These are phyloP conservation scores for Protaetia brevitarsis DNA, from an alignment of 1,140 invertebrate genomes.

Conservation along the genomic window DNA sequence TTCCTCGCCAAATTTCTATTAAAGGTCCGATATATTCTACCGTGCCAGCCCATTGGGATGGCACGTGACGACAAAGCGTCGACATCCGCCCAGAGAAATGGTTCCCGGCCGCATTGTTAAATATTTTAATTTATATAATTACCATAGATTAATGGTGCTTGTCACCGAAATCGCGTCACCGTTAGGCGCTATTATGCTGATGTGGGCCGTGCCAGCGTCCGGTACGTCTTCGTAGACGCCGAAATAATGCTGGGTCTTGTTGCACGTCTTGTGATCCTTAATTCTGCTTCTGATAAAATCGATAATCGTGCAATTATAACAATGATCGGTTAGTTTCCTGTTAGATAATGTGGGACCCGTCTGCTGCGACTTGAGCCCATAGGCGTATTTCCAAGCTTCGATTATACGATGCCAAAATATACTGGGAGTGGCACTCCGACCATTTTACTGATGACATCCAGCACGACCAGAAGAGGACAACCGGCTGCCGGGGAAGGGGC, in stretches of 20 bases:
- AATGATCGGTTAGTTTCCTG: background rate
- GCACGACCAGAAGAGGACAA: background rate
- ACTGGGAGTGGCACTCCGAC: background rate
- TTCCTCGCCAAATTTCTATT: too few relatives aligned
- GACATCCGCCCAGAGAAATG: background rate
- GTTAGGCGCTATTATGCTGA: conserved; percentile 78
- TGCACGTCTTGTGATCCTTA: conserved; percentile 65
- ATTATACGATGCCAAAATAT: conserved; percentile 67
- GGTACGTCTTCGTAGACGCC: conserved; percentile 56
- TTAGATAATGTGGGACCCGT: background rate
- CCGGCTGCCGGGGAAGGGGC: conserved; percentile 12
- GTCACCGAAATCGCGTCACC: conserved; percentile 93
- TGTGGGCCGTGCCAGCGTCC: conserved; percentile 87
- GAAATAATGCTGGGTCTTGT: conserved; percentile 68
- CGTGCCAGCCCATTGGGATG: background rate
- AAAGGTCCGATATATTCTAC: background rate
- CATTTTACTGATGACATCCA: conserved; percentile 14
- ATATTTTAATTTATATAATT: conserved; percentile 8
- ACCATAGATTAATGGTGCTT: conserved; percentile 90
- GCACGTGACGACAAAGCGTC: too few relatives aligned
- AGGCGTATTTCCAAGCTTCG: conserved; percentile 92
- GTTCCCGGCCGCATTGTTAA: background rate
- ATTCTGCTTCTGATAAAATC: conserved; percentile 45
- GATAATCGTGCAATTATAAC: conserved; percentile 13
- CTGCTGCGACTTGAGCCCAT: conserved; percentile 49